Evolutionary conservation across 2,888 invertebrate genomes (phyloP).

Genomic region (Xestoiulus laeticollis): DNA sequence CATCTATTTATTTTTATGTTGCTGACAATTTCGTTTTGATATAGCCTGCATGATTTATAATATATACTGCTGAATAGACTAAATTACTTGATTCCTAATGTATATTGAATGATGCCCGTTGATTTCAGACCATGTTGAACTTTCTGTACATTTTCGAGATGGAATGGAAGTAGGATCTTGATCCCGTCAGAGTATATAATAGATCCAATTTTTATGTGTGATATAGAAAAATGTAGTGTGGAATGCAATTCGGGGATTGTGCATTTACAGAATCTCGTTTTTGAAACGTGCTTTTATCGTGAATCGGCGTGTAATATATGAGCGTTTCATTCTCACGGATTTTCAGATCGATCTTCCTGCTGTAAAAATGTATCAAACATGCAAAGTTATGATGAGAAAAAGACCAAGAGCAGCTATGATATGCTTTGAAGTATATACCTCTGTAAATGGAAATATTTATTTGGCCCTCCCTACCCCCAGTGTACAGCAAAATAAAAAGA

Average conservation of each 20-base stretch:
- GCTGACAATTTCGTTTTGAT: too few species aligned
- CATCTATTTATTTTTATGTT: too few species aligned
- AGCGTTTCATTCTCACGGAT: conserved; percentile 37
- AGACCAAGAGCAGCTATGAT: conserved; percentile 43
- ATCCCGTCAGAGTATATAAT: not conserved
- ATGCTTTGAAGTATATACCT: conserved; percentile 38
- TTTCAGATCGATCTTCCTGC: conserved; percentile 35
- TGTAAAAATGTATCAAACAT: conserved; percentile 27
- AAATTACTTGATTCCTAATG: too few species aligned
- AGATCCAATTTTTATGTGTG: not conserved
- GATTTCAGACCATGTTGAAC: too few species aligned
- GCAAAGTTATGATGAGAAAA: conserved; percentile 40
- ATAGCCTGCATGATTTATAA: too few species aligned
- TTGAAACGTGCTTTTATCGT: not conserved
- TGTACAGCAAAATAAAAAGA: conserved; percentile 39
- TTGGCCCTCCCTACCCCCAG: conserved; percentile 7
- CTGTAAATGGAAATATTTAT: conserved; percentile 40
- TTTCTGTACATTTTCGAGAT: too few species aligned
- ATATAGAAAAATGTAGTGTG: not conserved
- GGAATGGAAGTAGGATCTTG: too few species aligned
- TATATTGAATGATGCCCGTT: too few species aligned
- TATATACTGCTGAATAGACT: too few species aligned
- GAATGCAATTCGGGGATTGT: conserved; percentile 37
- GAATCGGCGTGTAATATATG: conserved; percentile 14
- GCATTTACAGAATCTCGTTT: not conserved